phyloP scores from a whole-genome alignment of 2,113 vertebrate genomes.

The Melanostigma gelatinosum region DNA sequence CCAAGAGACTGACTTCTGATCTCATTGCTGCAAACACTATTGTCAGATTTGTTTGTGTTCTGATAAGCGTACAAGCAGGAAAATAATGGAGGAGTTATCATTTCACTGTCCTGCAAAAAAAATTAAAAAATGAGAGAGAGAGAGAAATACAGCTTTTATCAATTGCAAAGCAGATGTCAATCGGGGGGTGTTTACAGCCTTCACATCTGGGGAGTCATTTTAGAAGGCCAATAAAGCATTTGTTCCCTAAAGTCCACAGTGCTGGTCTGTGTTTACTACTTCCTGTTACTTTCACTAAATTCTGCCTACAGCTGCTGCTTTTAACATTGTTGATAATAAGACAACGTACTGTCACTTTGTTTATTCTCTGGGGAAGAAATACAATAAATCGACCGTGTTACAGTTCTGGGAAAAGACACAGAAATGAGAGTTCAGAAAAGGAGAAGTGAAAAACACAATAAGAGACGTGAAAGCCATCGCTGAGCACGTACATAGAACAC shows the following conservation, averaged over 20 bases:
- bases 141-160: background rate
- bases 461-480: background rate
- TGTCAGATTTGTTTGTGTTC: constrained; percentile 18
- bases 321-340: background rate
- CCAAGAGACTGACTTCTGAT: background rate
- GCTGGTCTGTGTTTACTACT: background rate
- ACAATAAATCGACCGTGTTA: background rate
- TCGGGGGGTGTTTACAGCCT: constrained; percentile 5
- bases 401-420: constrained; percentile 18
- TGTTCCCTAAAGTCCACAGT: background rate
- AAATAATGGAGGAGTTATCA: constrained; percentile 3
- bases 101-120: background rate
- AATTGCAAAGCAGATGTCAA: constrained; percentile 31
- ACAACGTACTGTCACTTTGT: constrained; percentile 3
- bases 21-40: constrained; percentile 13
- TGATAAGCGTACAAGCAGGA: background rate
- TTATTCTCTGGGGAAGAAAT: constrained; percentile 8
- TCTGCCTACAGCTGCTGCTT: constrained; percentile 17
- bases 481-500: constrained; percentile 4
- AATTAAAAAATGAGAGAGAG: background rate
- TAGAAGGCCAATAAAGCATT: constrained; percentile 1
- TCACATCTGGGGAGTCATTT: constrained; percentile 29
- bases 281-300: background rate
- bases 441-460: constrained; percentile 18
- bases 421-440: constrained; percentile 38